A percentile compares a stretch with the other conserved stretches of the same genome.
phyloP scores from a whole-genome alignment of 2,888 invertebrate species.

The Pollenia amentaria region DNA sequence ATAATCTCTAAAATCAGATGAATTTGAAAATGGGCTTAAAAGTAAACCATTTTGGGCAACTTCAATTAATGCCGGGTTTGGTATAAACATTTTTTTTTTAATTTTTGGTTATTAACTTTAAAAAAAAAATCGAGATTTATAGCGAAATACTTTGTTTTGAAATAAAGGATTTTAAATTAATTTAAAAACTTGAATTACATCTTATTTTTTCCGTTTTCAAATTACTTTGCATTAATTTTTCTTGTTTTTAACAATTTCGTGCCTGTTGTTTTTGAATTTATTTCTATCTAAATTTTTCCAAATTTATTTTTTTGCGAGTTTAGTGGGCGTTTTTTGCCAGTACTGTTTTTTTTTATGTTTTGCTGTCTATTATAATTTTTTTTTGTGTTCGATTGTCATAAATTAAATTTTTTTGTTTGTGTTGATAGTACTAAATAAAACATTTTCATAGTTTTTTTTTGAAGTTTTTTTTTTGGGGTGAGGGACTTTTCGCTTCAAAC shows the following conservation, averaged over 20 bases:
- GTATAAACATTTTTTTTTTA: background rate
- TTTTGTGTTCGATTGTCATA: conserved; percentile 62
- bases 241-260: conserved; percentile 12
- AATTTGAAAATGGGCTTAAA: background rate
- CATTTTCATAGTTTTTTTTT: conserved; percentile 20
- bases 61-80: conserved; percentile 47
- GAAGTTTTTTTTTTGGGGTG: conserved; percentile 18
- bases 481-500: conserved; percentile 25
- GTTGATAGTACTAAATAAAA: conserved; percentile 18
- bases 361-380: conserved; percentile 39
- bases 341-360: background rate
- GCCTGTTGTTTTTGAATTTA: background rate
- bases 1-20: background rate
- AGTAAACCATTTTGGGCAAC: no score
- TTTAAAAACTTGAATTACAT: background rate
- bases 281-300: background rate
- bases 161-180: no score
- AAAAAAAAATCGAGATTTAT: no score
- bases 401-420: conserved; percentile 46
- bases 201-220: no score
- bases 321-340: conserved; percentile 45
- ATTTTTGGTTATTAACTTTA: no score
- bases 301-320: conserved; percentile 19
- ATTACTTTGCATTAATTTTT: no score
- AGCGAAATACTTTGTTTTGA: no score